Conservation (phyloP, 23 tunicate species). For the Halocynthia roretzi region DNA sequence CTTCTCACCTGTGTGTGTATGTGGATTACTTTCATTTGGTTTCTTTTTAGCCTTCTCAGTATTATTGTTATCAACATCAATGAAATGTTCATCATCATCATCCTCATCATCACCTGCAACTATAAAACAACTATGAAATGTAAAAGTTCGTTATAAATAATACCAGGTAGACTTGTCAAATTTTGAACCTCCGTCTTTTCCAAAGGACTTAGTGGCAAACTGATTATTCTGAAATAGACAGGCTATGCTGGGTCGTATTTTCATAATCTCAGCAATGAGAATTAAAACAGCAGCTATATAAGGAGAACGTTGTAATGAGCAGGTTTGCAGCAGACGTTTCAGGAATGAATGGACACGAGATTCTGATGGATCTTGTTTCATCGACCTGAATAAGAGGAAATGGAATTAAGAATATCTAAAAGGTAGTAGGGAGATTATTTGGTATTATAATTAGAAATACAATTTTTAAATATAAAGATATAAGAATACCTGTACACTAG, state of each 20-base stretch:
- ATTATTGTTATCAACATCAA: conserved; percentile 41
- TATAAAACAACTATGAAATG: background rate
- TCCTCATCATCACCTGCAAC: conserved; percentile 25
- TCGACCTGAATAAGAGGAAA: conserved; percentile 29
- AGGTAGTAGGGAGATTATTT: background rate
- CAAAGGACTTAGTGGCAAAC: background rate
- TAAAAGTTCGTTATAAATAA: background rate
- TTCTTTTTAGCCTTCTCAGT: background rate
- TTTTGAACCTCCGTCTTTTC: background rate
- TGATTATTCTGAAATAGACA: background rate
- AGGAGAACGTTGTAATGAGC: conserved; percentile 48
- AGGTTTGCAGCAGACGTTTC: conserved; percentile 57
- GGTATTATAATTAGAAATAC: background rate
- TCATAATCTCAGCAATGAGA: conserved; percentile 35
- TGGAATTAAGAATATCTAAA: background rate
- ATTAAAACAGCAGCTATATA: conserved; percentile 57
- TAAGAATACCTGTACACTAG: conserved; percentile 49
- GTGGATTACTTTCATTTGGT: no score
- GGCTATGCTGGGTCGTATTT: conserved; percentile 19
- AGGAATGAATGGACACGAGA: conserved; percentile 51
- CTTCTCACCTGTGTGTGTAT: no score
- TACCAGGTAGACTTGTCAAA: background rate
- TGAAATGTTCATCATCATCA: conserved; percentile 77
- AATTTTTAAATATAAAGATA: background rate
- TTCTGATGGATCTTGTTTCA: conserved; percentile 63